Evolutionary conservation across 2,113 vertebrate genomes (phyloP).

Genomic region (Microcebus griseorufus): DNA sequence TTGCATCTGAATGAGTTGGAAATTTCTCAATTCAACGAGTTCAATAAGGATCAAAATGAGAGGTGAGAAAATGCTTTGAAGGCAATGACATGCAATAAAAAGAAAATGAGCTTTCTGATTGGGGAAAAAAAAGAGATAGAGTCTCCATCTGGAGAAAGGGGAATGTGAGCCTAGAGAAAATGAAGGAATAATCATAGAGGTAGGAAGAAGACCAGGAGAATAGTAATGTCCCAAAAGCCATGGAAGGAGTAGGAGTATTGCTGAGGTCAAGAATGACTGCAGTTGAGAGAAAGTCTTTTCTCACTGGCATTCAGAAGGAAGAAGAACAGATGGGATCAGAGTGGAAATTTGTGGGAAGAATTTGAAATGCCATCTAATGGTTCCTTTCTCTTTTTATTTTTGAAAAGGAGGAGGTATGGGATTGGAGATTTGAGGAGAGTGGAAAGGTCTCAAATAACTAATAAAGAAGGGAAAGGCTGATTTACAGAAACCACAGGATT

Average conservation of each 20-base stretch:
- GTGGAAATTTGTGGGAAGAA: background rate
- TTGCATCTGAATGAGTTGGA: conserved; percentile 6
- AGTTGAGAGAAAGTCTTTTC: background rate
- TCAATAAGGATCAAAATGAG: background rate
- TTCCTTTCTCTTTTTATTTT: conserved; percentile 4
- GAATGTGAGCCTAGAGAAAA: background rate
- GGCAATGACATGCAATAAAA: background rate
- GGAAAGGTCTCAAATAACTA: background rate
- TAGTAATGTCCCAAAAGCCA: background rate
- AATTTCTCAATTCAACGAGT: background rate
- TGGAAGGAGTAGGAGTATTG: background rate
- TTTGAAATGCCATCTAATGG: background rate
- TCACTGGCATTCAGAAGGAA: background rate
- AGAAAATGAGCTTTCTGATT: background rate
- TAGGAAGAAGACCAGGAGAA: background rate
- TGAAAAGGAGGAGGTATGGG: background rate
- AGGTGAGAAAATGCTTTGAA: background rate
- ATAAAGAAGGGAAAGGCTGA: background rate
- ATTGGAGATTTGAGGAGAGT: background rate
- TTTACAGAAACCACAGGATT: background rate
- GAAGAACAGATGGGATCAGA: background rate
- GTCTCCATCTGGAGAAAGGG: background rate
- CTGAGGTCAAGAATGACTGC: background rate
- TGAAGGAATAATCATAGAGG: background rate
- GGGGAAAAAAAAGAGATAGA: background rate